Conservation (phyloP, 1,140 invertebrate genomes). For the Phortica variegata region DNA sequence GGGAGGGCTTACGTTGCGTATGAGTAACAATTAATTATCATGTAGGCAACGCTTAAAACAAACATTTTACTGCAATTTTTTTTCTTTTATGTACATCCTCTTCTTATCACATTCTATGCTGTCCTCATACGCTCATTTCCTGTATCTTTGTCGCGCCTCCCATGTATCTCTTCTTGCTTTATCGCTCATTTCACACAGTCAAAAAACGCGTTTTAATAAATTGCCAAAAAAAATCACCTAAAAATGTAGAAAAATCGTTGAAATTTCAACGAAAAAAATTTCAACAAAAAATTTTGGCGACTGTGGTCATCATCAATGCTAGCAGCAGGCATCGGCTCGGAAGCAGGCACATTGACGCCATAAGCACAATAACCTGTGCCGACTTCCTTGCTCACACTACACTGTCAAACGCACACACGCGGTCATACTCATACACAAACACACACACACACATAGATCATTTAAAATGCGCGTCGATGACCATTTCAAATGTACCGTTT, state of each 20-base stretch:
- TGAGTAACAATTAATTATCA: constrained; percentile 52
- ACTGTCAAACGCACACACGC: constrained; percentile 10
- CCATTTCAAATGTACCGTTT: constrained; percentile 40
- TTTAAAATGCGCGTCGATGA: constrained; percentile 54
- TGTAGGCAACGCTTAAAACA: constrained; percentile 24
- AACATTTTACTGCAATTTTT: constrained; percentile 16
- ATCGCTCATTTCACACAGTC: neutral
- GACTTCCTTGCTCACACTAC: constrained; percentile 29
- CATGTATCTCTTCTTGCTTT: neutral
- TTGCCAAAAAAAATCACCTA: no score
- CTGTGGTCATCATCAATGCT: no score
- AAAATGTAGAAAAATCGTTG: no score
- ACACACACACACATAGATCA: constrained; percentile 36
- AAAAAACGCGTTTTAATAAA: no score
- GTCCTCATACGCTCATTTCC: no score
- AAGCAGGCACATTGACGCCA: no score
- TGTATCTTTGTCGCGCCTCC: constrained; percentile 19
- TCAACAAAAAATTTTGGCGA: no score
- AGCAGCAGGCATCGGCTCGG: no score
- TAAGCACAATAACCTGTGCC: no score
- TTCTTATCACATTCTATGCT: constrained; percentile 20
- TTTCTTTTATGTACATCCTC: neutral
- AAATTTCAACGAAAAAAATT: no score
- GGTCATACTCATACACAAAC: constrained; percentile 3
- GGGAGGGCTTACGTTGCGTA: constrained; percentile 24